Evolutionary conservation across 2,797 vertebrate genomes (phyloP).

Genomic region (Sarcoramphus papa): DNA sequence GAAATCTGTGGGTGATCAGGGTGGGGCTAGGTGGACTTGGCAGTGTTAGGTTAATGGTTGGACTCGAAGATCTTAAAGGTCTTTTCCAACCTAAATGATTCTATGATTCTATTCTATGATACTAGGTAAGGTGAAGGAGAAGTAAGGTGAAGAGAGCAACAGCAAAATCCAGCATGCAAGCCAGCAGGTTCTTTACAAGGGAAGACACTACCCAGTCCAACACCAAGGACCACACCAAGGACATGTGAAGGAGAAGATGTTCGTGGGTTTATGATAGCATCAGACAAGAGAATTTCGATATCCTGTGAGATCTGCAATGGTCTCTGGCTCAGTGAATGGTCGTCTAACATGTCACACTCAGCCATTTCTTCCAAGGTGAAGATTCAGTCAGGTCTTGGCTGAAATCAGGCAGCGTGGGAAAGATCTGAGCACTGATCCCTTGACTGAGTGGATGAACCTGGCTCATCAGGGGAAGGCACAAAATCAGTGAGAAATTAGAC

Average conservation of each 20-base stretch:
- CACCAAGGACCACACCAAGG: not conserved
- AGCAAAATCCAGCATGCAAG: not conserved
- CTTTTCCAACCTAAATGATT: not conserved
- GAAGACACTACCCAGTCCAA: not conserved
- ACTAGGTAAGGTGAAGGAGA: not conserved
- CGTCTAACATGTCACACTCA: fast-evolving
- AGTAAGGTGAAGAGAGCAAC: not conserved
- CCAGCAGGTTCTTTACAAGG: not conserved
- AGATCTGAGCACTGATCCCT: not conserved
- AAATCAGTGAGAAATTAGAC: not conserved
- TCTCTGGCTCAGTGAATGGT: not conserved
- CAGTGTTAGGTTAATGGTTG: not conserved
- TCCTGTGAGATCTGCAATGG: not conserved
- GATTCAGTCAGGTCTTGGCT: not conserved
- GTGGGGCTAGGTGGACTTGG: not conserved
- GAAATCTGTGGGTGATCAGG: not conserved
- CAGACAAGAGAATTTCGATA: not conserved
- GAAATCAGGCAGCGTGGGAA: fast-evolving
- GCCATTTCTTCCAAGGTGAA: not conserved
- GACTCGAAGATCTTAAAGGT: not conserved
- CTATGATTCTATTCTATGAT: not conserved
- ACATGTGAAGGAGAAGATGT: fast-evolving
- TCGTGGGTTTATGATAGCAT: not conserved
- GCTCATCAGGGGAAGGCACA: not conserved
- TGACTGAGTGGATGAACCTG: not conserved